Conservation (phyloP, 1,140 invertebrate species). For the Anthonomus grandis region DNA sequence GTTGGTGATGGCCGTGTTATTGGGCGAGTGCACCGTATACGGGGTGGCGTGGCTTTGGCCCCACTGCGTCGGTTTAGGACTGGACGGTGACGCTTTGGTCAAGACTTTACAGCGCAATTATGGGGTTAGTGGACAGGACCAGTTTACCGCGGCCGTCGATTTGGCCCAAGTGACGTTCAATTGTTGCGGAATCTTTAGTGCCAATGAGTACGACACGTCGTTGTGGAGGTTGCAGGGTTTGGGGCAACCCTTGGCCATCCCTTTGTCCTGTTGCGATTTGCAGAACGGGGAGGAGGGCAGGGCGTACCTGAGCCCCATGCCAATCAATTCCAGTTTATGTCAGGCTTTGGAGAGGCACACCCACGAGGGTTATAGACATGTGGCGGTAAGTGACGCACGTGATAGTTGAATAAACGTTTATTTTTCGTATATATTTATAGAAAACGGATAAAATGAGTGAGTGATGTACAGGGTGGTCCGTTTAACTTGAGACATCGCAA, state of each 20-base stretch:
- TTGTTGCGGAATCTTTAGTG: slow-evolving; percentile 79
- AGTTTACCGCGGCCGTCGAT: slow-evolving; percentile 78
- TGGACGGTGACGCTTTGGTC: slow-evolving; percentile 63
- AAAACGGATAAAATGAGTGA: neutral
- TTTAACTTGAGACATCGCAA: no score
- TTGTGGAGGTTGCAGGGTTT: slow-evolving; percentile 73
- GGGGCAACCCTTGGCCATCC: slow-evolving; percentile 68
- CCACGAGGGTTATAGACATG: slow-evolving; percentile 61
- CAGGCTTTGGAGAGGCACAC: slow-evolving; percentile 62
- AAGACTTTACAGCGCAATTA: slow-evolving; percentile 71
- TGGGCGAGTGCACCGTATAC: slow-evolving; percentile 70
- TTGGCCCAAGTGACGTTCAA: slow-evolving; percentile 70
- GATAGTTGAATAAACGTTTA: no score
- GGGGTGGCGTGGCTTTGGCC: slow-evolving; percentile 75
- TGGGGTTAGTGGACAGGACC: slow-evolving; percentile 65
- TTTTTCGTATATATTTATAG: no score
- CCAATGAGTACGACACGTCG: slow-evolving; percentile 78
- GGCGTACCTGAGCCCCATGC: slow-evolving; percentile 73
- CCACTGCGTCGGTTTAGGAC: slow-evolving; percentile 68
- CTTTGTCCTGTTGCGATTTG: slow-evolving; percentile 73
- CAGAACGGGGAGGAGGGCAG: slow-evolving; percentile 57
- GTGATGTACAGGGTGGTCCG: no score
- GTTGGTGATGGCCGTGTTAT: slow-evolving; percentile 63
- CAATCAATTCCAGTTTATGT: slow-evolving; percentile 66
- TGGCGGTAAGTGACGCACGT: slow-evolving; percentile 55